Evolutionary conservation across 2,113 vertebrate species (phyloP), one percentile per base, ranked within the genome.

Genomic region (Pyxicephalus adspersus): DNA sequence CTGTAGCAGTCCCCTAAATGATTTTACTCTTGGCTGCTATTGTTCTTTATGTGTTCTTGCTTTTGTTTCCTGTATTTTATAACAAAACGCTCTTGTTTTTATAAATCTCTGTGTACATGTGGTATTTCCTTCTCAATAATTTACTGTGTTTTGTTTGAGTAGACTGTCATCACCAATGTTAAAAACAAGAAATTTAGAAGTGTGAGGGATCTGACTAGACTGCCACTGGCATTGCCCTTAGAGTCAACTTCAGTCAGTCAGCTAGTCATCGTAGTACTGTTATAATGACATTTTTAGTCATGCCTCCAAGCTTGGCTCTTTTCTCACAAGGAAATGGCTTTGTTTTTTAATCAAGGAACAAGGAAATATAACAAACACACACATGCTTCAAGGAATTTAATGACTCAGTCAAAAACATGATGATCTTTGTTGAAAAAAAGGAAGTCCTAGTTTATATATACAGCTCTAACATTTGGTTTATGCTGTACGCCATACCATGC

Each of bases 271-370:
- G 7, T 51, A 26, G 5, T 7, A 68, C 8, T 68, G 5, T 26
- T 17, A 68, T 68, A 50, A 26, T 50, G 51, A 51, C 66, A 51
- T 68, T 68, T 38, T 68, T 51, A 50, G 23, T 45, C 66, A 68
- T 50, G 66, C 25, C 38, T 68, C 45, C 22, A 23, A 50, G 66
- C 66, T 45, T 68, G 66, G 45, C 51, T 54, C 68, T 5, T 55
- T 55, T 54, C 50, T 54, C 51, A 72, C 25, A 72, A 72, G 38
- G 65, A 68, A 51, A 26, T 68, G n/a, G 25, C 66, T 68, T 64
- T 31, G 64, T 66, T 51, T 26, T 7, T 67, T 68, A 68, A 68
- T 68, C 65, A 54, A 25, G 68, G 26, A 52, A 55, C 11, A 23
- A 72, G 19, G 51, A 72, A 72, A 55, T 72, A 54, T 26, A 72